Evolutionary conservation across 2,888 invertebrate genomes (phyloP).

Genomic region (Synergus umbraculus): DNA sequence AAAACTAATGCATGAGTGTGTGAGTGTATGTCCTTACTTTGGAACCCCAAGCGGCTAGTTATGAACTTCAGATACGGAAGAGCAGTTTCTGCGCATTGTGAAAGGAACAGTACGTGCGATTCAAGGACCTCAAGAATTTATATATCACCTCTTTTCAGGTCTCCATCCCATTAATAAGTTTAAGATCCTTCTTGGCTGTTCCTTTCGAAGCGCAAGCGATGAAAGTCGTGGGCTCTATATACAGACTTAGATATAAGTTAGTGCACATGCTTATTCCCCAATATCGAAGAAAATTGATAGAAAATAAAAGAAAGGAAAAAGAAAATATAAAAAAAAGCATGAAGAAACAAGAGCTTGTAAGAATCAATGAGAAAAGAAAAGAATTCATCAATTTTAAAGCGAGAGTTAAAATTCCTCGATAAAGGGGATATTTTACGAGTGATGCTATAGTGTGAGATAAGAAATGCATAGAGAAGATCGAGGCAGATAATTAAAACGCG

Average conservation of each 20-base stretch:
- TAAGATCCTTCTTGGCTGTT: slow-evolving; percentile 46
- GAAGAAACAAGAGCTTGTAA: not conserved
- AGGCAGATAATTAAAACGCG: slow-evolving; percentile 19
- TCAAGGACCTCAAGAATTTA: slow-evolving; percentile 26
- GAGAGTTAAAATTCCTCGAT: slow-evolving; percentile 18
- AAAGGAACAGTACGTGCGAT: slow-evolving; percentile 63
- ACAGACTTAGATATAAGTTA: slow-evolving; percentile 73
- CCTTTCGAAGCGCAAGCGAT: slow-evolving; percentile 70
- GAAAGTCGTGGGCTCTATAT: slow-evolving; percentile 70
- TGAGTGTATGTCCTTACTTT: slow-evolving; percentile 67
- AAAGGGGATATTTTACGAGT: slow-evolving; percentile 20
- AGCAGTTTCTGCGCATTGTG: slow-evolving; percentile 66
- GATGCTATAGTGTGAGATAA: slow-evolving; percentile 25
- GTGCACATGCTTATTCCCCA: slow-evolving; percentile 76
- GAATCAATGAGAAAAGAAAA: slow-evolving; percentile 8
- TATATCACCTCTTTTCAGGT: slow-evolving; percentile 11
- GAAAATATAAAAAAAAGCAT: slow-evolving; percentile 21
- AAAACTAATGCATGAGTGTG: slow-evolving; percentile 56
- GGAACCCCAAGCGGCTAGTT: slow-evolving; percentile 76
- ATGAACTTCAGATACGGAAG: slow-evolving; percentile 67
- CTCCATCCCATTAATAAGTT: slow-evolving; percentile 43
- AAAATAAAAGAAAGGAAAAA: not conserved
- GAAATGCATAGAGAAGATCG: slow-evolving; percentile 29
- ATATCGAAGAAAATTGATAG: slow-evolving; percentile 45
- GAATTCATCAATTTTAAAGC: slow-evolving; percentile 22